These are phyloP conservation scores for Cenopis cana DNA, from an alignment of 2,888 invertebrate species.

Conservation along the genomic window DNA sequence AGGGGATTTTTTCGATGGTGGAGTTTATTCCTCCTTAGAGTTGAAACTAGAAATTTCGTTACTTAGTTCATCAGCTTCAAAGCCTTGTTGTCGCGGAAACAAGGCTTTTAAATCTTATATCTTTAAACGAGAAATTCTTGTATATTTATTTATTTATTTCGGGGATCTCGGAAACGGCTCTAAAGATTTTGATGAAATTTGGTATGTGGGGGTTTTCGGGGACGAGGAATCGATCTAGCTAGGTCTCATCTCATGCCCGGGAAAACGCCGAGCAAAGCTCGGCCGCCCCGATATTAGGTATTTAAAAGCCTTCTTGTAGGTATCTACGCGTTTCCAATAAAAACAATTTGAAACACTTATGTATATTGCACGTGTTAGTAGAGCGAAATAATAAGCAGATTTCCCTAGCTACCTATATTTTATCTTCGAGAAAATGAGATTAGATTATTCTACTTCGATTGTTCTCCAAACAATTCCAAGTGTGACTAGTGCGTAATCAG, in stretches of 20 bases:
- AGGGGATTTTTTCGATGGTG: not conserved
- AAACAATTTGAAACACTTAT: not conserved
- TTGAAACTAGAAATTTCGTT: not conserved
- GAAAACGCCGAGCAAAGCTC: too few relatives aligned
- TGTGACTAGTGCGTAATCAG: slow-evolving; percentile 32
- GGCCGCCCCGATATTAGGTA: too few relatives aligned
- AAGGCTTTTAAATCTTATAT: too few relatives aligned
- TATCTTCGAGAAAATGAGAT: slow-evolving; percentile 27
- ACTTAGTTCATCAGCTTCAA: not conserved
- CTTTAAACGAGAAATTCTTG: too few relatives aligned
- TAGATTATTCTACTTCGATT: slow-evolving; percentile 35
- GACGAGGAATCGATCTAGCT: too few relatives aligned
- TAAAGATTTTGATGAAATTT: too few relatives aligned
- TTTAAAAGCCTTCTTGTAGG: too few relatives aligned
- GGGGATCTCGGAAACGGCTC: too few relatives aligned
- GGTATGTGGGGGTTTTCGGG: too few relatives aligned
- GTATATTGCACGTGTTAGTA: too few relatives aligned
- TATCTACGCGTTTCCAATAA: not conserved
- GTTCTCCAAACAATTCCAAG: slow-evolving; percentile 38
- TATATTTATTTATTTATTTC: too few relatives aligned
- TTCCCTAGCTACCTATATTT: not conserved
- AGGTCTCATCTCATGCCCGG: too few relatives aligned
- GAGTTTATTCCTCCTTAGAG: not conserved
- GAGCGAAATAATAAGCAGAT: not conserved
- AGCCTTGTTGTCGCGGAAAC: not conserved